Conservation (phyloP, 2,113 vertebrate species). For the Sula dactylatra region DNA sequence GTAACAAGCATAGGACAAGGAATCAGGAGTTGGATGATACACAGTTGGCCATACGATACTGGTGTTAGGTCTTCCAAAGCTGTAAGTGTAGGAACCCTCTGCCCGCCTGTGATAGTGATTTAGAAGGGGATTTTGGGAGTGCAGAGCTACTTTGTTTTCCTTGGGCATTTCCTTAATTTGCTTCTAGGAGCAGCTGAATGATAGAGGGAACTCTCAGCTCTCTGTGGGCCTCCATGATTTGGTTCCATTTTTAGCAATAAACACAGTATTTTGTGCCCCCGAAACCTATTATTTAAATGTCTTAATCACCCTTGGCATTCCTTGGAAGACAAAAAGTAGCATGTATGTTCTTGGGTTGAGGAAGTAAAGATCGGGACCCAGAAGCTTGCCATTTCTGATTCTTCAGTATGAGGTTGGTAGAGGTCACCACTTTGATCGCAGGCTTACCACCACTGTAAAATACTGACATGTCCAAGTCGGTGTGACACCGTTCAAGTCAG, state of each 20-base stretch:
- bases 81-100: not conserved
- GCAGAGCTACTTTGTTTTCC: not conserved
- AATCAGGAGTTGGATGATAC: not conserved
- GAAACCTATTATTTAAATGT: not conserved
- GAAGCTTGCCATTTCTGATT: not conserved
- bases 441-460: not conserved
- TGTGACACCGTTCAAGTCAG: not conserved
- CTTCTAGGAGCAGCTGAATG: not conserved
- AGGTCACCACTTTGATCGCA: not conserved
- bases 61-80: not conserved
- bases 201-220: not conserved
- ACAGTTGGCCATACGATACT: fast-evolving
- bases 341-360: not conserved
- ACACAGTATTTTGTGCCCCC: not conserved
- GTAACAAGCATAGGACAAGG: fast-evolving
- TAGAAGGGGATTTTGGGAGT: not conserved
- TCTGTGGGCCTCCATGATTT: not conserved
- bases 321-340: not conserved
- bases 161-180: not conserved
- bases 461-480: not conserved
- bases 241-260: not conserved
- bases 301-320: not conserved
- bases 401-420: not conserved
- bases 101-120: not conserved
- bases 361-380: not conserved